Evolutionary conservation across 2,113 vertebrate species (phyloP).

Genomic region (Dasypus novemcinctus): DNA sequence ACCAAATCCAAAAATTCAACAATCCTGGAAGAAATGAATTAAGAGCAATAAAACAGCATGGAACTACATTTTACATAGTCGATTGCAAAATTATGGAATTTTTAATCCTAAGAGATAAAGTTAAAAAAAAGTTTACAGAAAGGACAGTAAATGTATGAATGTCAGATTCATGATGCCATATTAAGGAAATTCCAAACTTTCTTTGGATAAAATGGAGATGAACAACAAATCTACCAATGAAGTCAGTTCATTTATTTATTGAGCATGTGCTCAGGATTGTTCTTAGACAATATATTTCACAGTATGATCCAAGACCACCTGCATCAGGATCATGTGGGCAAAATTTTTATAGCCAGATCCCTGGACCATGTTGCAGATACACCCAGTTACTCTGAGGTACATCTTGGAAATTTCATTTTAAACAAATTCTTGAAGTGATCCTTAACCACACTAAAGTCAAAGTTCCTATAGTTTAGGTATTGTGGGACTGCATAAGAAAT

Average conservation of each 20-base stretch:
- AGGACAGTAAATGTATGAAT: background rate
- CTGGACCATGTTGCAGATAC: background rate
- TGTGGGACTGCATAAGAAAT: background rate
- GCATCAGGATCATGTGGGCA: background rate
- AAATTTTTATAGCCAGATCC: background rate
- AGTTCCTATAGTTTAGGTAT: background rate
- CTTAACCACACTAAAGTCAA: background rate
- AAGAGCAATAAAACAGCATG: conserved; percentile 4
- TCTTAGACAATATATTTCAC: background rate
- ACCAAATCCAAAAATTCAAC: background rate
- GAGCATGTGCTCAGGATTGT: background rate
- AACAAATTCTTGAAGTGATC: background rate
- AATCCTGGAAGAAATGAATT: conserved; percentile 30
- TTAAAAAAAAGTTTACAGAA: background rate
- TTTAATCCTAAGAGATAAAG: background rate
- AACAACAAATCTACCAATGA: background rate
- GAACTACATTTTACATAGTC: background rate
- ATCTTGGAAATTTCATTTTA: conserved; percentile 9
- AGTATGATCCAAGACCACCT: background rate
- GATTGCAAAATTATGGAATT: background rate
- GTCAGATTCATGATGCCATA: background rate
- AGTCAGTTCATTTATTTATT: background rate
- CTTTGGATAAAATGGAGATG: background rate
- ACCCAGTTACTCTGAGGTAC: background rate
- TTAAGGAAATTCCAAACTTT: background rate